A percentile compares a stretch with the other conserved stretches of the same genome.
Evolutionary conservation across 2,113 vertebrate species (phyloP).

Genomic region (Circaetus gallicus): DNA sequence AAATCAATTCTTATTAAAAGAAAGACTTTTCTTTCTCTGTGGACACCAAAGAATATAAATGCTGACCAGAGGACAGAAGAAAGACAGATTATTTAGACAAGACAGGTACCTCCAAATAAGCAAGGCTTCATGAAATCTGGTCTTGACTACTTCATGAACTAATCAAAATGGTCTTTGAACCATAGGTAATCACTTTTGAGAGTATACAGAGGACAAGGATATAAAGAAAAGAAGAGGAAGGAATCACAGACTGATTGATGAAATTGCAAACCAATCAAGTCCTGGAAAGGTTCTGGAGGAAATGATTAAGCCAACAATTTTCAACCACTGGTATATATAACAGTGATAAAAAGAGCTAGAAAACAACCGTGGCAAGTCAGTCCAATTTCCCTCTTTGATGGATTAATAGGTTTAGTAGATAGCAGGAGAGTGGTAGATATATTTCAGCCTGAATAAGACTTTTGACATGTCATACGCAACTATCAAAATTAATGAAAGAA

Average conservation of each 20-base stretch:
- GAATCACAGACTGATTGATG: neutral
- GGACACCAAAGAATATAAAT: neutral
- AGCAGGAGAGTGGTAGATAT: neutral
- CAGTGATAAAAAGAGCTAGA: neutral
- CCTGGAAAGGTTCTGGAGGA: neutral
- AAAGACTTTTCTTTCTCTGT: neutral
- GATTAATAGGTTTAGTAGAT: neutral
- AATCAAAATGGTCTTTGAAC: neutral
- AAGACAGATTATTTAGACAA: neutral
- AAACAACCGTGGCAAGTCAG: neutral
- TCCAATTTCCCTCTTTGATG: neutral
- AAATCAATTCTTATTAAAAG: neutral
- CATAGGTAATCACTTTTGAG: neutral
- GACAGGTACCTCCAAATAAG: neutral
- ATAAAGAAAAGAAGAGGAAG: neutral
- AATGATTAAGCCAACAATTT: neutral
- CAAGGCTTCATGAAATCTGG: neutral
- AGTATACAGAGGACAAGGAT: neutral
- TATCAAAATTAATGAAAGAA: neutral
- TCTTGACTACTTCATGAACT: neutral
- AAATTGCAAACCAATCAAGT: neutral
- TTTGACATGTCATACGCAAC: neutral
- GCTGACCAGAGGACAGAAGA: neutral
- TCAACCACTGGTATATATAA: neutral
- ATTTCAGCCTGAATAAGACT: neutral